phyloP scores from a whole-genome alignment of 2,888 invertebrate species.

The Pristionchus exspectatus region DNA sequence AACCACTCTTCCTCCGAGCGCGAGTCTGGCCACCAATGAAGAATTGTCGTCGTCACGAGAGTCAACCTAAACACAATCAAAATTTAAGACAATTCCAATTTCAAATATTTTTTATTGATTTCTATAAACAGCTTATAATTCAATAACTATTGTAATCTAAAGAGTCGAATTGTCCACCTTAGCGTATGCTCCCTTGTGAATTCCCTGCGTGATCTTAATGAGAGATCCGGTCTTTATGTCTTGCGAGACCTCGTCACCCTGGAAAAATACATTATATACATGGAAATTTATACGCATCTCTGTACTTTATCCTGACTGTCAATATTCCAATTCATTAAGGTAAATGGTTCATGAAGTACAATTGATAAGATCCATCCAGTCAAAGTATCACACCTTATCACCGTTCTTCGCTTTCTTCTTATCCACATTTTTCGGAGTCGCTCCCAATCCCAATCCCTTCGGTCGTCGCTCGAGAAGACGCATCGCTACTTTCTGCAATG shows the following conservation, averaged over 20 bases:
- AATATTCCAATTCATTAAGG: too few relatives aligned
- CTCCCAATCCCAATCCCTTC: slow-evolving; percentile 94
- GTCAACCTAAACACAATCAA: slow-evolving; percentile 83
- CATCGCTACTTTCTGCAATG: slow-evolving; percentile 80
- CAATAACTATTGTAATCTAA: neutral
- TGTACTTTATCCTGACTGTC: too few relatives aligned
- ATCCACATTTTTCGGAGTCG: slow-evolving; percentile 82
- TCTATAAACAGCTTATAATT: neutral
- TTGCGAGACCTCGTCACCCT: slow-evolving; percentile 52
- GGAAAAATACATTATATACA: neutral
- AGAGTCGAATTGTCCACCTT: slow-evolving; percentile 51
- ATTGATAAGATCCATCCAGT: too few relatives aligned
- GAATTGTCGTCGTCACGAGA: slow-evolving; percentile 90
- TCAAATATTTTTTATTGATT: neutral
- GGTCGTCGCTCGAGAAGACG: slow-evolving; percentile 87
- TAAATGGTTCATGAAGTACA: too few relatives aligned
- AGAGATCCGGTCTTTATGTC: slow-evolving; percentile 60
- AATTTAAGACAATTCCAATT: neutral
- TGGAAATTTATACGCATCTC: neutral
- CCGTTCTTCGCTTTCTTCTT: slow-evolving; percentile 57
- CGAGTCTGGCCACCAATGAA: slow-evolving; percentile 83
- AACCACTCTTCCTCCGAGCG: slow-evolving; percentile 63
- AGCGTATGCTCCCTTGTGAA: slow-evolving; percentile 64
- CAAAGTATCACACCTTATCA: slow-evolving; percentile 6
- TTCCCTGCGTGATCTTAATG: slow-evolving; percentile 62